Evolutionary conservation across 2,797 vertebrate species (phyloP), one percentile per base, ranked within the genome.

Genomic region (Cossypha dichroa): DNA sequence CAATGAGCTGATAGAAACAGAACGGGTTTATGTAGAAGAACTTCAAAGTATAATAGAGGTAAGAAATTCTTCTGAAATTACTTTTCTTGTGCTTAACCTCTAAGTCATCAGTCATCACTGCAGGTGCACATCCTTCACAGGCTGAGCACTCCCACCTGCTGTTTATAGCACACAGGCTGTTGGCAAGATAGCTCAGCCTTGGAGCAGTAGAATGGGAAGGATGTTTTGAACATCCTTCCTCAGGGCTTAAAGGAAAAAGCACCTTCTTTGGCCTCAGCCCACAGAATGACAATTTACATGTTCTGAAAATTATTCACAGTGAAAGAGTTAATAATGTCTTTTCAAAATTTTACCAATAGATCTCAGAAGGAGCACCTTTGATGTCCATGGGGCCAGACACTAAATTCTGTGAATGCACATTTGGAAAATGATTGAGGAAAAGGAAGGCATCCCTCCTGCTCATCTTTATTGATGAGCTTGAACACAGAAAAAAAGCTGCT

Each of bases 31-130:
- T 84, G 99, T 99, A 67, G 99, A 99, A 95, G 99, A 99, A 91
- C 98, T 99, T 78, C 99, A 99, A 89, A 99, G 98, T 96, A 99
- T 99, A 97, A 99, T 99, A 97, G 99, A 99, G 98, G 99, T 99
- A 98, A 97, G 97, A 88, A 80, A 86, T 40, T 59, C 17, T 29
- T 76, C 43, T 64, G 22, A 51, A 41, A 33, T 76, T 14, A 56
- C 16, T 43, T 59, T 52, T 52, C 21, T 75, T 22, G 18, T 49
- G 69, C 56, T 79, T 84, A 26, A 68, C 48, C 15, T 73, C 49
- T 21, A 40, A 74, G 33, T 43, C 11, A 12, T 79, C n/a, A 77
- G 36, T 48, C 11, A 12, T 82, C 29, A 3, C 33, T 81, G 67
- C 1, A 18, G 62, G 26, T 74, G 41, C 58, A 41, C 41, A 68